Evolutionary conservation across 2,797 vertebrate species (phyloP).

Genomic region (Takifugu ocellatus): DNA sequence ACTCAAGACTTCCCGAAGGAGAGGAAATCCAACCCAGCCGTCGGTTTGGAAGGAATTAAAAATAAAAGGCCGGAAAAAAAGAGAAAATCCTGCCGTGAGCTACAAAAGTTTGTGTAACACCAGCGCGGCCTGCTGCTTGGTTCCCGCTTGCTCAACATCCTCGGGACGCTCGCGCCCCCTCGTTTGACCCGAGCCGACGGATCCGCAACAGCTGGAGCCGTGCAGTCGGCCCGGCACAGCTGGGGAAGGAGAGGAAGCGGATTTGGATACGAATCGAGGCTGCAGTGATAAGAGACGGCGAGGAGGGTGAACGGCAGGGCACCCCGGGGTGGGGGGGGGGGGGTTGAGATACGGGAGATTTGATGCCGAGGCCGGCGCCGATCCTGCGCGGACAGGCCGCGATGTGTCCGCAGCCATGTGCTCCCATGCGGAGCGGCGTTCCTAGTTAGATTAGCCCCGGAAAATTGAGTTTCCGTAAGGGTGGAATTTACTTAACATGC

Average conservation of each 20-base stretch:
- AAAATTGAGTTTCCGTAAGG: conserved; percentile 70
- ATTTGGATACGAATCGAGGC: conserved; percentile 55
- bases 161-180: conserved; percentile 63
- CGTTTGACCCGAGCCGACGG: conserved; percentile 72
- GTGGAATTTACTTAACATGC: conserved; percentile 73
- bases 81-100: no score
- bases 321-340: conserved; percentile 36
- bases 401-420: conserved; percentile 37
- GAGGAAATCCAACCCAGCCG: background rate
- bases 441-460: conserved; percentile 59
- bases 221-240: conserved; percentile 58
- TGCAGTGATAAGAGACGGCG: conserved; percentile 44
- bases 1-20: no score
- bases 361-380: conserved; percentile 7
- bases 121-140: conserved; percentile 29
- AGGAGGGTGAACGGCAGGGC: conserved; percentile 47
- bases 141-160: conserved; percentile 40
- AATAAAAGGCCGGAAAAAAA: no score
- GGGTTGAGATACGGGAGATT: conserved; percentile 24
- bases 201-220: conserved; percentile 67
- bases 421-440: conserved; percentile 44
- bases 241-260: conserved; percentile 54
- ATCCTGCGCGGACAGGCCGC: background rate
- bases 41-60: background rate
- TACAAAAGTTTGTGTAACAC: conserved; percentile 6